A percentile compares a stretch with the other conserved stretches of the same genome.
phyloP scores from a whole-genome alignment of 2,113 vertebrate genomes.

The Oncorhynchus keta region DNA sequence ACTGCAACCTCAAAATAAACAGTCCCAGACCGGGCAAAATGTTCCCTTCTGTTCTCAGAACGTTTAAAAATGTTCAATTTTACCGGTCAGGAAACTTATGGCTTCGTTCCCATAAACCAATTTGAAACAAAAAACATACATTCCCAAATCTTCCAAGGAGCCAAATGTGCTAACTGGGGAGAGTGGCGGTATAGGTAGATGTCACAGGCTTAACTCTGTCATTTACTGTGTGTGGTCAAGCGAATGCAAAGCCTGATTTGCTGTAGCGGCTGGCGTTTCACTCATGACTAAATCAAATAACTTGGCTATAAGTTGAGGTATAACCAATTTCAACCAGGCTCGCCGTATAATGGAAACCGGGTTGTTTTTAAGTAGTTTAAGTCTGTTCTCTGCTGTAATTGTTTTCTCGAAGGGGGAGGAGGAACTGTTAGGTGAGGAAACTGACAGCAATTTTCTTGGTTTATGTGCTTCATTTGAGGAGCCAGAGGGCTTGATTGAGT shows the following conservation, averaged over 20 bases:
- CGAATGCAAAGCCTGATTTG: constrained; percentile 37
- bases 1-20: too few relatives aligned
- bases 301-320: constrained; percentile 1
- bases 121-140: too few relatives aligned
- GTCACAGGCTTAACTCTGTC: constrained; percentile 56
- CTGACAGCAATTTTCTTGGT: constrained; percentile 53
- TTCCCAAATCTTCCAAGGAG: too few relatives aligned
- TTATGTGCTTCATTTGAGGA: constrained; percentile 47
- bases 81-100: too few relatives aligned
- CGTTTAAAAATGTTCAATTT: too few relatives aligned
- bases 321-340: constrained; percentile 18
- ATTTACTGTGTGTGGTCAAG: constrained; percentile 73
- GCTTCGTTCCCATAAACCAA: too few relatives aligned
- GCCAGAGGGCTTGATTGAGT: constrained; percentile 48
- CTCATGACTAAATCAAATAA: constrained; percentile 46
- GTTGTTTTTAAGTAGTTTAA: constrained; percentile 40
- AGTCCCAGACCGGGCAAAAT: too few relatives aligned
- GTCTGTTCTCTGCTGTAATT: constrained; percentile 36
- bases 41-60: too few relatives aligned
- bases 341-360: constrained; percentile 16
- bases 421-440: constrained; percentile 44
- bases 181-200: constrained; percentile 22
- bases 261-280: constrained; percentile 61
- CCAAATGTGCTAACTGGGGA: background rate
- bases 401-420: constrained; percentile 49